phyloP scores from a whole-genome alignment of 2,113 vertebrate genomes.

The Dipodomys stephensi region DNA sequence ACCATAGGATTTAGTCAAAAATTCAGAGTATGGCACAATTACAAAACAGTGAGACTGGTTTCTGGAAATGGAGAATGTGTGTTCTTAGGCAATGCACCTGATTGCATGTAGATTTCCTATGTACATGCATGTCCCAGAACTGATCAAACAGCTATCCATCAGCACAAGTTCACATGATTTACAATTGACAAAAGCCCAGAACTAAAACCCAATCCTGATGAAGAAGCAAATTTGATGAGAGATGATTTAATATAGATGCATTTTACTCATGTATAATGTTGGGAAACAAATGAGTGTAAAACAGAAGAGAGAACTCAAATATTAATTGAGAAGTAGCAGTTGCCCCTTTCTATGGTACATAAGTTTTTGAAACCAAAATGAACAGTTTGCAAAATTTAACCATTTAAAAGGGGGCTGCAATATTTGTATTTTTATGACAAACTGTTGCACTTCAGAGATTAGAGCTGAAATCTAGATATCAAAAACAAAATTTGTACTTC shows the following conservation, averaged over 20 bases:
- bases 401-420: background rate
- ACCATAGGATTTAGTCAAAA: no score
- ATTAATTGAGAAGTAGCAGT: background rate
- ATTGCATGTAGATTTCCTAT: no score
- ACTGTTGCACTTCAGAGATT: no score
- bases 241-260: background rate
- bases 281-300: background rate
- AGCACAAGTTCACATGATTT: background rate
- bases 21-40: no score
- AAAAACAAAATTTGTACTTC: background rate
- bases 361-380: no score
- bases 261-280: background rate
- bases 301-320: background rate
- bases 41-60: background rate
- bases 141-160: background rate
- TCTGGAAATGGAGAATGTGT: no score
- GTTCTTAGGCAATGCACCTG: background rate
- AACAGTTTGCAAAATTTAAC: background rate
- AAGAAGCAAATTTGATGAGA: background rate
- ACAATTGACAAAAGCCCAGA: background rate
- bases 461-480: background rate
- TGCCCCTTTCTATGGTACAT: fast-evolving
- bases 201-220: background rate
- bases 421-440: background rate
- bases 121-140: background rate